Evolutionary conservation across 2,888 invertebrate genomes (phyloP).

Genomic region (Coelogynopora nodosa): DNA sequence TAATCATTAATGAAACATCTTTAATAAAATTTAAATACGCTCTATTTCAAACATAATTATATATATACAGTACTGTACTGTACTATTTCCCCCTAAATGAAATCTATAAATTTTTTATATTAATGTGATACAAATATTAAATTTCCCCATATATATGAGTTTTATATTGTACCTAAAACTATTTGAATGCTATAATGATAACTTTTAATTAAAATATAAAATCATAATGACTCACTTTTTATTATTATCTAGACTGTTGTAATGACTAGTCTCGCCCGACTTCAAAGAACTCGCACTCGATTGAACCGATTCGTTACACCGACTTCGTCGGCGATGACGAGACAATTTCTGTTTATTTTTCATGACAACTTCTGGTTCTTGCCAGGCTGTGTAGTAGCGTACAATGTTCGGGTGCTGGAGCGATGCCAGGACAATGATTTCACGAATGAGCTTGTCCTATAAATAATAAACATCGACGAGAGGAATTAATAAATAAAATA

Average conservation of each 20-base stretch:
- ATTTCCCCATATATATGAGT: not conserved
- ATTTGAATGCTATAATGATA: not conserved
- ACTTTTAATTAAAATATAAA: not conserved
- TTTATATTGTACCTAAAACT: not conserved
- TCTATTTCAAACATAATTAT: no score
- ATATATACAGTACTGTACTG: no score
- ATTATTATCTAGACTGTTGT: no score
- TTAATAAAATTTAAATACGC: no score
- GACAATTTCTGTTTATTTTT: no score
- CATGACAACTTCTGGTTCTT: not conserved
- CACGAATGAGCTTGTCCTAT: not conserved
- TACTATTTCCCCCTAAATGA: no score
- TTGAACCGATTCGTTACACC: no score
- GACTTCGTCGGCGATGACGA: no score
- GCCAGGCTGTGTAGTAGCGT: not conserved
- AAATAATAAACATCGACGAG: not conserved
- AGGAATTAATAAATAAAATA: no score
- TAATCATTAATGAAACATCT: no score
- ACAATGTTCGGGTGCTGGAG: not conserved
- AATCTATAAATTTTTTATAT: not conserved
- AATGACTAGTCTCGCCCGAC: no score
- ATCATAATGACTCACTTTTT: no score
- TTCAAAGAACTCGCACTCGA: not conserved
- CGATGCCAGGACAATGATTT: not conserved
- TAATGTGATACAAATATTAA: not conserved